phyloP scores from a whole-genome alignment of 2,797 vertebrate genomes.

The Sebastes paucispinis region DNA sequence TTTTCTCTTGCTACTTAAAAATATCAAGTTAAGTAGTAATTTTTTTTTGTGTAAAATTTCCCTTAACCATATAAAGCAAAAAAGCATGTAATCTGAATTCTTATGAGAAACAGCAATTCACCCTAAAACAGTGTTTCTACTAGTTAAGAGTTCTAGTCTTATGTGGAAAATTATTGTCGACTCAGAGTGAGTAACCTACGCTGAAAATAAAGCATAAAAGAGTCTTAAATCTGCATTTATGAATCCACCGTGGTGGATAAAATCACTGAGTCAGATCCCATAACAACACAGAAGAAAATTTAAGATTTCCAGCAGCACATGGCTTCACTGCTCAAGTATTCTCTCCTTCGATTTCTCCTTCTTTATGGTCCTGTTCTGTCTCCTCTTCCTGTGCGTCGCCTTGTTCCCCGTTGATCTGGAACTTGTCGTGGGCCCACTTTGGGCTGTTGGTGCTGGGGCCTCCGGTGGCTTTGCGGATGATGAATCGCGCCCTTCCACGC shows the following conservation, averaged over 20 bases:
- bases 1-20: not conserved
- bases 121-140: constrained; percentile 53
- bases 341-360: constrained; percentile 78
- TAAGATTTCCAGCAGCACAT: constrained; percentile 28
- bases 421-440: constrained; percentile 93
- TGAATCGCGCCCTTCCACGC: constrained; percentile 90
- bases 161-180: constrained; percentile 24
- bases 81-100: not conserved
- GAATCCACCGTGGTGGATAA: constrained; percentile 10
- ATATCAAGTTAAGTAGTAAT: not conserved
- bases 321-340: constrained; percentile 75
- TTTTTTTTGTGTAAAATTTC: not conserved
- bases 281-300: constrained; percentile 17
- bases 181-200: not conserved
- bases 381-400: constrained; percentile 81
- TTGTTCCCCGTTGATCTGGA: constrained; percentile 89
- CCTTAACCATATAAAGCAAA: constrained; percentile 8
- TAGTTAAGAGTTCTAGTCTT: constrained; percentile 24
- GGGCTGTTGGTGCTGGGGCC: constrained; percentile 76
- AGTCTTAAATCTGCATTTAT: constrained; percentile 34
- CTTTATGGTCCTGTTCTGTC: constrained; percentile 85
- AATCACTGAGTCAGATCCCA: constrained; percentile 19
- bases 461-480: constrained; percentile 87
- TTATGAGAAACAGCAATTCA: constrained; percentile 42
- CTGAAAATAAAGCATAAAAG: constrained; percentile 10